These are phyloP conservation scores for Condylura cristata DNA, from an alignment of 2,113 vertebrate species.

Conservation along the genomic window DNA sequence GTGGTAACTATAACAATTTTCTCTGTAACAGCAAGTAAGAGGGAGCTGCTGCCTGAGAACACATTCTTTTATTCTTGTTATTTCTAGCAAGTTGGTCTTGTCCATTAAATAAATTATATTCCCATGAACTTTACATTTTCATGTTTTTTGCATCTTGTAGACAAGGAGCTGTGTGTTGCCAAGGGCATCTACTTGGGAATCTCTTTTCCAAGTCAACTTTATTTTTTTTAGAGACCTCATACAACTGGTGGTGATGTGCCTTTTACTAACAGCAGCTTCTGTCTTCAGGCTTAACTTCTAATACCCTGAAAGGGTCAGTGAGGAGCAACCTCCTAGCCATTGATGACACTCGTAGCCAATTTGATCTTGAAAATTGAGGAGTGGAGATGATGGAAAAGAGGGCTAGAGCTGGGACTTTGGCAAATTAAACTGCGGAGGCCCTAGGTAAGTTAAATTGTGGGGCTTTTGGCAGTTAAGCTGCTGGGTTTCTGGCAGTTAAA, in stretches of 20 bases:
- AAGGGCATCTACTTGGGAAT: slow-evolving; percentile 26
- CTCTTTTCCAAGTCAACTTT: slow-evolving; percentile 46
- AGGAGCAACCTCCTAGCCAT: no score
- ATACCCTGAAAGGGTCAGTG: no score
- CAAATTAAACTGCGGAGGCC: no score
- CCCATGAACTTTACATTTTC: slow-evolving; percentile 9
- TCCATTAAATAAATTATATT: slow-evolving; percentile 52
- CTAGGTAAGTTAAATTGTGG: no score
- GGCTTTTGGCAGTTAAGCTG: no score
- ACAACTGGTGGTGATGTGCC: slow-evolving; percentile 38
- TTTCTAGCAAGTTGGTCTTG: slow-evolving; percentile 39
- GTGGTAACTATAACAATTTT: slow-evolving; percentile 52
- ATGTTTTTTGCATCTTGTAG: background rate
- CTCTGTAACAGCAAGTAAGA: slow-evolving; percentile 51
- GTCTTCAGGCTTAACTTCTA: slow-evolving; percentile 27
- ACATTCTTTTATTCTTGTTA: slow-evolving; percentile 51
- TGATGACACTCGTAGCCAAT: no score
- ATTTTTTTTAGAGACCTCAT: slow-evolving; percentile 40
- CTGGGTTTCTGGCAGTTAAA: no score
- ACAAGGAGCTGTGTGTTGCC: background rate
- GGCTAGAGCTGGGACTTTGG: no score
- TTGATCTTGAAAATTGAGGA: no score
- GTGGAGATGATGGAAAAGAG: no score
- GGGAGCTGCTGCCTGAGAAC: background rate
- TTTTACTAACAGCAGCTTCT: slow-evolving; percentile 45